A percentile compares a stretch with the other conserved stretches of the same genome.
phyloP scores from a whole-genome alignment of 2,797 vertebrate genomes.

The Sciaenops ocellatus region DNA sequence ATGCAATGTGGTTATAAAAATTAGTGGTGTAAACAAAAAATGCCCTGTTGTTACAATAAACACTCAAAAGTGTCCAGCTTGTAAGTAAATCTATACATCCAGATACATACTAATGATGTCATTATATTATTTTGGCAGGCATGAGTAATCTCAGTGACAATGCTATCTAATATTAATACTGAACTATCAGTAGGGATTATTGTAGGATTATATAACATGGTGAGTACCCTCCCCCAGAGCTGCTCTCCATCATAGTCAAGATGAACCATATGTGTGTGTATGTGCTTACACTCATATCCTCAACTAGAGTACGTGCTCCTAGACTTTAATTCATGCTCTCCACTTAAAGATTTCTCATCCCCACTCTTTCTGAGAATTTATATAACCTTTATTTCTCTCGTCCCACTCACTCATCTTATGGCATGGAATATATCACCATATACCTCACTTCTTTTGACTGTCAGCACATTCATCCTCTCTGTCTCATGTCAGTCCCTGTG shows the following conservation, averaged over 20 bases:
- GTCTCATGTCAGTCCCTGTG: constrained; percentile 70
- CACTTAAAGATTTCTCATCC: constrained; percentile 45
- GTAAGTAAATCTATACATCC: constrained; percentile 2
- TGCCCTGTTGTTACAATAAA: not conserved
- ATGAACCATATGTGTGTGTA: constrained; percentile 6
- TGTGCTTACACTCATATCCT: constrained; percentile 45
- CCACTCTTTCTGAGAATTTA: constrained; percentile 36
- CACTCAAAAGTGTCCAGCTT: not conserved
- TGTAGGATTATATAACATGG: constrained; percentile 43
- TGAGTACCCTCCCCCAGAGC: constrained; percentile 25
- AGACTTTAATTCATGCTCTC: constrained; percentile 49
- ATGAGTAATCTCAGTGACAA: constrained; percentile 25
- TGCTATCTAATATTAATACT: constrained; percentile 36
- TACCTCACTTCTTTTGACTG: constrained; percentile 55
- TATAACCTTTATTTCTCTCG: constrained; percentile 18
- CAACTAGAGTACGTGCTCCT: constrained; percentile 29
- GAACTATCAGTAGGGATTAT: constrained; percentile 53
- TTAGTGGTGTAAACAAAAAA: not conserved
- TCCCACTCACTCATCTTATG: constrained; percentile 37
- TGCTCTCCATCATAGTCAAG: constrained; percentile 39
- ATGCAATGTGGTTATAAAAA: not conserved
- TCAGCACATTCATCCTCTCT: constrained; percentile 59
- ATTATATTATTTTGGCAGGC: constrained; percentile 5
- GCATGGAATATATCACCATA: constrained; percentile 37
- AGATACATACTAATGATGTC: not conserved